Evolutionary conservation across 2,797 vertebrate species (phyloP).

Genomic region (Meda fulgida): DNA sequence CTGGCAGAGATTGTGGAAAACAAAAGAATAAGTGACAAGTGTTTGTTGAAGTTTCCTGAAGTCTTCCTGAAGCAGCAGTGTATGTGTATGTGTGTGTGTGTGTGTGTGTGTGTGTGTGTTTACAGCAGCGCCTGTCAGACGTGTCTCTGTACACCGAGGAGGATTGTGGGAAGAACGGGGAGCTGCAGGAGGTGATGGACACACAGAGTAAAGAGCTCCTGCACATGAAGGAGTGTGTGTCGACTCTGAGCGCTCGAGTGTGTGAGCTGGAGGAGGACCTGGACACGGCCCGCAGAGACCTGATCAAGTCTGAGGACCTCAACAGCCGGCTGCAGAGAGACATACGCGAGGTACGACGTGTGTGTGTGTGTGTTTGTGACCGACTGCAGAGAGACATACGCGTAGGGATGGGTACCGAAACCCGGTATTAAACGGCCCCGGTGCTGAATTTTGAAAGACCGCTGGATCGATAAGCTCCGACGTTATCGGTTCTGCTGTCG

Average conservation of each 20-base stretch:
- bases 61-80: too few species aligned
- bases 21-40: too few species aligned
- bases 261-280: conserved; percentile 93
- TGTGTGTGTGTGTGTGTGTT: background rate
- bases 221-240: conserved; percentile 94
- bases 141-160: conserved; percentile 88
- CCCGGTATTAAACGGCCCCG: too few species aligned
- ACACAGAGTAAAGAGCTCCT: conserved; percentile 88
- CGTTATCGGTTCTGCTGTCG: too few species aligned
- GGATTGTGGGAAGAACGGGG: conserved; percentile 85
- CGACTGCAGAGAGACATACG: too few species aligned
- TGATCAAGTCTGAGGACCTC: conserved; percentile 93
- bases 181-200: conserved; percentile 91
- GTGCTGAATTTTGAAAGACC: too few species aligned
- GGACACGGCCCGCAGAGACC: conserved; percentile 93
- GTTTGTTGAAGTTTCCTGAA: too few species aligned
- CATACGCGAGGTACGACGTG: conserved; percentile 85
- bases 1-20: too few species aligned
- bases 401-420: too few species aligned
- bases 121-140: conserved; percentile 86
- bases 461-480: too few species aligned
- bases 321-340: conserved; percentile 93
- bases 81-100: too few species aligned
- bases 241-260: conserved; percentile 82
- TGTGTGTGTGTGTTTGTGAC: too few species aligned